phyloP scores from a whole-genome alignment of 2,113 vertebrate genomes.

The Xiphorhynchus elegans region DNA sequence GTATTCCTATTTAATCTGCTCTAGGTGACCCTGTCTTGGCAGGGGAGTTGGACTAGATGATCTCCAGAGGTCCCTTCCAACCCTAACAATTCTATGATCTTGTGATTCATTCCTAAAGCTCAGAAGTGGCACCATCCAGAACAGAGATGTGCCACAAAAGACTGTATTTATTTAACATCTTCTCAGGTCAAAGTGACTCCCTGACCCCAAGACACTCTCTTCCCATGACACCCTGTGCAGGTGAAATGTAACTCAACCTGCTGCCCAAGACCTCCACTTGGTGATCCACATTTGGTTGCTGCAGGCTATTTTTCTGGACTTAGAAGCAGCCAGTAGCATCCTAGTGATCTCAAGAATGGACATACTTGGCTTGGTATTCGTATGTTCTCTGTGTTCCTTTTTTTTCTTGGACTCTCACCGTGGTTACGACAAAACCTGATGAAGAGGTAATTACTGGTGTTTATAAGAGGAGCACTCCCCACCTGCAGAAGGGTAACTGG shows the following conservation, averaged over 20 bases:
- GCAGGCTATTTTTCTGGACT: not conserved
- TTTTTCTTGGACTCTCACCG: not conserved
- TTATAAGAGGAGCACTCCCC: not conserved
- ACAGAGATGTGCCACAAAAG: not conserved
- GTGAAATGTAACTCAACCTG: not conserved
- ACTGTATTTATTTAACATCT: rapidly evolving
- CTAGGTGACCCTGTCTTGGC: not conserved
- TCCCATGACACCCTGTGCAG: not conserved
- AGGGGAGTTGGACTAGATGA: not conserved
- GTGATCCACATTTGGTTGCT: not conserved
- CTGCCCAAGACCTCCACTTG: not conserved
- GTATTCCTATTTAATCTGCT: not conserved
- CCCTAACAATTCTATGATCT: not conserved
- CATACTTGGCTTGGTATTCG: not conserved
- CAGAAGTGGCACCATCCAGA: not conserved
- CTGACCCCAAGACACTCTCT: not conserved
- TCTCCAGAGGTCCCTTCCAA: not conserved
- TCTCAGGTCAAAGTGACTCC: not conserved
- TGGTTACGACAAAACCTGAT: not conserved
- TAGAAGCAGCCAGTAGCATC: not conserved
- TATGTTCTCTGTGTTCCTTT: not conserved
- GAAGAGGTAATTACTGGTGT: not conserved
- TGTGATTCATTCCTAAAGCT: not conserved
- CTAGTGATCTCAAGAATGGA: not conserved
- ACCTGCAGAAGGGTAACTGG: not conserved